Percentiles rank a stretch among this genome's conserved stretches.
Conservation (phyloP, 2,113 vertebrate genomes). For the Xenopus borealis region DNA sequence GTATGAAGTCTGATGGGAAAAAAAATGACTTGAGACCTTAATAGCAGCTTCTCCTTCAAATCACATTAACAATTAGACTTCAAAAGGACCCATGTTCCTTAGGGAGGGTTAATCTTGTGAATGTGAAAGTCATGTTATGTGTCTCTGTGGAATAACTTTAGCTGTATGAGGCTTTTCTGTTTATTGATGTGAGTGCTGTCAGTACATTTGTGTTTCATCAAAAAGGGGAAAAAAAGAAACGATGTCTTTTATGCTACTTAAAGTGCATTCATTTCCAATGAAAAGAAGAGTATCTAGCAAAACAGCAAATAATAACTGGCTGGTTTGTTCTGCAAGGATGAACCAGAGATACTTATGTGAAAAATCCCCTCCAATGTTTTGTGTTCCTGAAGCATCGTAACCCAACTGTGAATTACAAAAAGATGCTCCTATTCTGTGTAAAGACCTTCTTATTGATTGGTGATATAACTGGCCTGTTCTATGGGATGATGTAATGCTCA, state of each 20-base stretch:
- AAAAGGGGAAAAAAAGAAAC: not conserved
- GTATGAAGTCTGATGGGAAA: no score
- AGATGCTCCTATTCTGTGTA: conserved; percentile 47
- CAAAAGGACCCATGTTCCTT: no score
- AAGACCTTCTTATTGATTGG: conserved; percentile 64
- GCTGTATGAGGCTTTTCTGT: not conserved
- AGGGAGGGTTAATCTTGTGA: not conserved
- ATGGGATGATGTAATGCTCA: conserved; percentile 70
- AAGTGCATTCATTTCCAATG: conserved; percentile 10
- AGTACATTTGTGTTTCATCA: conserved; percentile 17
- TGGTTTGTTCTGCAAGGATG: conserved; percentile 16
- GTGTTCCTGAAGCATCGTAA: conserved; percentile 52
- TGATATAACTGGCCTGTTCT: conserved; percentile 65
- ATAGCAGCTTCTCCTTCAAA: no score
- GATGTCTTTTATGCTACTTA: conserved; percentile 18
- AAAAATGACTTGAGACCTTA: no score
- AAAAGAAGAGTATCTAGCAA: conserved; percentile 9
- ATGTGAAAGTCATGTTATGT: not conserved
- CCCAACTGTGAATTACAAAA: conserved; percentile 50
- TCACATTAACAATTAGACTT: no score
- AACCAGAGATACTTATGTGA: conserved; percentile 5
- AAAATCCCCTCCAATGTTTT: conserved; percentile 46
- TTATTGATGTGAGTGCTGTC: not conserved
- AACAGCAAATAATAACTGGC: conserved; percentile 20
- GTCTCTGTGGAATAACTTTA: not conserved